Conservation (phyloP, 2,797 vertebrate species). For the Scarus forsteni region DNA sequence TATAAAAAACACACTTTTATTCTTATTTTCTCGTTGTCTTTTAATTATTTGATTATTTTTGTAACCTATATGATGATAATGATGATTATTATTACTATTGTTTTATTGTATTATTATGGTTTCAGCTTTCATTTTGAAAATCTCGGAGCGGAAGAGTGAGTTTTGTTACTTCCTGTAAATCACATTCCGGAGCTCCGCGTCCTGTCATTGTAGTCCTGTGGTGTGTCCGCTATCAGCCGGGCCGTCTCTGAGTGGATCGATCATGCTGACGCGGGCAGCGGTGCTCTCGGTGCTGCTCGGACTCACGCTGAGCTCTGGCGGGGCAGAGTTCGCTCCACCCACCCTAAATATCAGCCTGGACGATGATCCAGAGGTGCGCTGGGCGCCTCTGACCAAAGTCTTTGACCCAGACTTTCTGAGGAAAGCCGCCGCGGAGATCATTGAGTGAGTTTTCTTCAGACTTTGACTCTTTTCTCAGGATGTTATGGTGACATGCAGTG, state of each 20-base stretch:
- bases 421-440: conserved; percentile 73
- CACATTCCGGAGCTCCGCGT: too few relatives aligned
- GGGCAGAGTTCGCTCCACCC: conserved; percentile 61
- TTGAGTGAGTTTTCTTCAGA: conserved; percentile 76
- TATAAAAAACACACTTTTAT: too few relatives aligned
- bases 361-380: conserved; percentile 64
- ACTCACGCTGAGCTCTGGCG: conserved; percentile 2
- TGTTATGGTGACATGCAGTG: neutral
- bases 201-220: too few relatives aligned
- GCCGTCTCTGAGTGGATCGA: neutral
- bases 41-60: too few relatives aligned
- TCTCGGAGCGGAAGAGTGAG: too few relatives aligned
- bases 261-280: neutral
- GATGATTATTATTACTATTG: too few relatives aligned
- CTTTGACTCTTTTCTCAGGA: neutral
- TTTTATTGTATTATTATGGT: too few relatives aligned
- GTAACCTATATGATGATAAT: too few relatives aligned
- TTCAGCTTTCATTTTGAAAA: conserved; percentile 52
- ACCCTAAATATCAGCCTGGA: conserved; percentile 80
- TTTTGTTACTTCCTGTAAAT: too few relatives aligned
- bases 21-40: too few relatives aligned
- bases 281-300: conserved; percentile 23
- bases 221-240: neutral
- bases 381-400: conserved; percentile 66
- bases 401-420: conserved; percentile 72